Conservation (phyloP, 35 echinoderm and acorn worm species). For the Anneissia japonica region DNA sequence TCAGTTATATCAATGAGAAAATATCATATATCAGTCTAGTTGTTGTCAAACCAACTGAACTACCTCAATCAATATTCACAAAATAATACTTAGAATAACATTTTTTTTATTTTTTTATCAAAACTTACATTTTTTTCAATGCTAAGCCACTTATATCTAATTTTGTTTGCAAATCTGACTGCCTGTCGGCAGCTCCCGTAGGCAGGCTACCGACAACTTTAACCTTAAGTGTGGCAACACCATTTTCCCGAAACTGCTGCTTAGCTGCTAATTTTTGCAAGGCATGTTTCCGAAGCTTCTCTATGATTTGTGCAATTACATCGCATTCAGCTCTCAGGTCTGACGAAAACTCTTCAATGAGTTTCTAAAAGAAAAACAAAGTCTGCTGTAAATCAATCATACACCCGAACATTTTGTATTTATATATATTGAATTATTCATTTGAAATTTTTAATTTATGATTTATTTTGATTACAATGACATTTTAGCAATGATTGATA, state of each 20-base stretch:
- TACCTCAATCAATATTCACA: too few species aligned
- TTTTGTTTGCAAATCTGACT: conserved; percentile 44
- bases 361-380: conserved; percentile 24
- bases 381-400: too few species aligned
- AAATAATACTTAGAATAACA: too few species aligned
- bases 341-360: conserved; percentile 33
- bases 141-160: conserved; percentile 45
- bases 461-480: too few species aligned
- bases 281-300: conserved; percentile 83
- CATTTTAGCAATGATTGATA: too few species aligned
- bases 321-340: conserved; percentile 18
- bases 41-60: too few species aligned
- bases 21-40: too few species aligned
- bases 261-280: conserved; percentile 63
- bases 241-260: conserved; percentile 52
- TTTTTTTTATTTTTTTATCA: too few species aligned
- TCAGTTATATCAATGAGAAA: too few species aligned
- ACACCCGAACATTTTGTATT: too few species aligned
- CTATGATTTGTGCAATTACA: conserved; percentile 51
- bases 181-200: background rate
- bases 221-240: conserved; percentile 73
- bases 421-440: too few species aligned
- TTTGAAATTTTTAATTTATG: too few species aligned
- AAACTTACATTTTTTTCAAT: conserved; percentile 66
- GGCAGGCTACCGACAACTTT: conserved; percentile 59